Base-by-base conservation (phyloP, 2,888 invertebrate genomes). In the Geophilus truncorum region DNA sequence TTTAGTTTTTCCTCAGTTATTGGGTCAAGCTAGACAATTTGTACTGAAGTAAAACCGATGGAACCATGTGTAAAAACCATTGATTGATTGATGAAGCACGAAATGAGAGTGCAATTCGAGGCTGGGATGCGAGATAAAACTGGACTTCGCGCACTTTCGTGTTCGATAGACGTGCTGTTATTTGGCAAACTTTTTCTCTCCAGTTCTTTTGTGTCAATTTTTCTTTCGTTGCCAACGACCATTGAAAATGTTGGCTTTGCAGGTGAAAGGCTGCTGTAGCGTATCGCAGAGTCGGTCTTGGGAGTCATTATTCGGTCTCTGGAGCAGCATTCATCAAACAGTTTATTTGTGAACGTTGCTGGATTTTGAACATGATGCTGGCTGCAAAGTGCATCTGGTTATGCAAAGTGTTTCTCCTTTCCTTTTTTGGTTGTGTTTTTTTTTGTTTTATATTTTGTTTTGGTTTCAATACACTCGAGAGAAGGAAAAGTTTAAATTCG, bases 251-350 rank as follows among this genome's bases (percentile, higher is more conserved):
- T 28, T 70, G 28, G 70, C 25, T 70, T 70, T 70, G 70, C 70
- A 70, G 70, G 70, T 70, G 70, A 70, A 70, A 70, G 25, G 23
- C 57, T 62, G 57, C 23, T n/a, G 57, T 62, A 21, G 57, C 57
- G 57, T 62, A 62, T 62, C 5, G 32, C 51, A 70, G 25, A 70
- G 70, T 70, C 12, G 4, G 70, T 28, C 70, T 25, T 28, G 70
- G 70, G 70, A 70, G 70, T 70, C 70, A 70, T 70, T 70, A 70
- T 70, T 70, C 9, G 70, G 70, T 70, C 70, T 10, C 70, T 70
- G 0, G 70, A 70, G 70, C 28, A 4, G 28, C 28, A 28, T 70
- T 25, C 28, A 70, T 70, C 70, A 70, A 70, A 70, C n/a, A 70
- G 70, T 70, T 70, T 70, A 10, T 9, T 28, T 70, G 70, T 28